Evolutionary conservation across 2,888 invertebrate species (phyloP), one percentile per base, ranked within the genome.

Genomic region (Petrophora chlorosata): DNA sequence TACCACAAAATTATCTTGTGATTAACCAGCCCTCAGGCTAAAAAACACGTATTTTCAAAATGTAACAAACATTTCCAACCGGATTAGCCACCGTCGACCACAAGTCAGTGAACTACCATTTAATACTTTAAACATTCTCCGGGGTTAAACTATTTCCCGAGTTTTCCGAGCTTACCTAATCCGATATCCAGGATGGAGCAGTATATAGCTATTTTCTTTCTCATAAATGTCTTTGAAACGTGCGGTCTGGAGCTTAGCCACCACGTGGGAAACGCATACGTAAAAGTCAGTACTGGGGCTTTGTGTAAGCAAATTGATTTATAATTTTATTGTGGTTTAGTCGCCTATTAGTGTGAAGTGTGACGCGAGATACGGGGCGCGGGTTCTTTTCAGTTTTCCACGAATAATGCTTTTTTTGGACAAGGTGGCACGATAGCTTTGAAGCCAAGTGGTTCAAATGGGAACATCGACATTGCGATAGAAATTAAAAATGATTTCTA

Each of bases 201-300:
- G 28, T 22, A 43, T 35, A 35, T 23, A 26, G 45, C 26, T 33
- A 9, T 33, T 45, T 34, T 32, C 46, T 34, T 40, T 29, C 39
- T 16, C n/a, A 22, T 38, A 39, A 45, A 45, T 38, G 17, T 34
- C 40, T 28, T 26, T 17, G 23, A 22, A 26, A 29, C 22, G 23
- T 26, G 45, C 15, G 16, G 9, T 19, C 26, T 22, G 22, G 2
- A 22, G 26, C 33, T 42, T 42, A 26, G 23, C 33, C 25, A 25
- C 13, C 12, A 16, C n/a, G 25, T 5, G 25, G n/a, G n/a, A 3
- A 22, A 22, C 2, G 7, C 22, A 5, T n/a, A 7, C 8, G 3
- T 22, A 2, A 22, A 22, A 22, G 22, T 5, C 8, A 8, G 5
- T 1, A 7, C 19, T 19, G 4, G 4, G 19, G 5, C 19, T 19